These are phyloP conservation scores for Kradibia gibbosae DNA, from an alignment of 1,140 invertebrate species.

Conservation along the genomic window DNA sequence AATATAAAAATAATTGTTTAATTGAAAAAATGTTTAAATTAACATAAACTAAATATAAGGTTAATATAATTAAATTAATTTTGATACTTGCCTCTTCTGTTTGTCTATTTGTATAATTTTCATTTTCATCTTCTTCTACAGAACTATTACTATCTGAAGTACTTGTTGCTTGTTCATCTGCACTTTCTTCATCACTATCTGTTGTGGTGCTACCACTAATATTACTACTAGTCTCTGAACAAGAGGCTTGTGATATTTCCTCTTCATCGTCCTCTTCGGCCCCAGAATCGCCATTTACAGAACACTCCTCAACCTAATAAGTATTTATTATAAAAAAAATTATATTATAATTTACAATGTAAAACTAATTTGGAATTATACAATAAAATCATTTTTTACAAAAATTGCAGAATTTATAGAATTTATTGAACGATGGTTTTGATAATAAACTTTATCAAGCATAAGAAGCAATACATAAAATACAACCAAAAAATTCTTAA, in stretches of 20 bases:
- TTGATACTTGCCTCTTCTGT: slow-evolving; percentile 54
- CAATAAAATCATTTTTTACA: too few relatives aligned
- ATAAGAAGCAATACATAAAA: too few relatives aligned
- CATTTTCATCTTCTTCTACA: slow-evolving; percentile 62
- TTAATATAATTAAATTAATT: background rate
- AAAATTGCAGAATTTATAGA: too few relatives aligned
- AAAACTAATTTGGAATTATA: too few relatives aligned
- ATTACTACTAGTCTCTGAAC: slow-evolving; percentile 66
- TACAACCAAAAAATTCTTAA: too few relatives aligned
- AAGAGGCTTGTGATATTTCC: slow-evolving; percentile 64
- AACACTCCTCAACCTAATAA: slow-evolving; percentile 68
- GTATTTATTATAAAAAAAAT: too few relatives aligned
- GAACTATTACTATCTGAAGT: slow-evolving; percentile 62
- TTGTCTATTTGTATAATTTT: slow-evolving; percentile 61
- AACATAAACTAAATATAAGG: background rate
- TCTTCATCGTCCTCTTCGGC: slow-evolving; percentile 71
- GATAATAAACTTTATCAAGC: too few relatives aligned
- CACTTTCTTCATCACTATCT: slow-evolving; percentile 66
- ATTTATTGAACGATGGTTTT: too few relatives aligned
- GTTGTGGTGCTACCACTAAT: slow-evolving; percentile 64
- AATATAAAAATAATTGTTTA: background rate
- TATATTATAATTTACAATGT: too few relatives aligned
- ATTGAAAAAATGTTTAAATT: background rate
- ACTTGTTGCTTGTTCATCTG: slow-evolving; percentile 60
- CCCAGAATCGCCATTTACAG: slow-evolving; percentile 68